Conservation (phyloP, 2,113 vertebrate genomes). For the Proteles cristata region DNA sequence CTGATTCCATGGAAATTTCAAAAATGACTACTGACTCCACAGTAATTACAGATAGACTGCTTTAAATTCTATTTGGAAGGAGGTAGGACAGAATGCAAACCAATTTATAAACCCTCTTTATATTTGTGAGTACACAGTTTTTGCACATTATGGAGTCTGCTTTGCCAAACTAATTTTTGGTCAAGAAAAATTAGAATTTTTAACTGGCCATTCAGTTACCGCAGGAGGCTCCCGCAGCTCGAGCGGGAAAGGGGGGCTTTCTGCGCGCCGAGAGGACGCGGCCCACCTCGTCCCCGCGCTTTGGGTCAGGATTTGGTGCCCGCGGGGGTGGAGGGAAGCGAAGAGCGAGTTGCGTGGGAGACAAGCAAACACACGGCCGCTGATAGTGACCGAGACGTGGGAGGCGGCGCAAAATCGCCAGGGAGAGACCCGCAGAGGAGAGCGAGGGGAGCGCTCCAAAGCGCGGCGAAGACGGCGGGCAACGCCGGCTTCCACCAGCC, state of each 20-base stretch:
- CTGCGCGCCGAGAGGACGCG: neutral
- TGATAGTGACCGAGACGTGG: accelerated
- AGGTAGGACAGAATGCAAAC: neutral
- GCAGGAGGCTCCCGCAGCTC: neutral
- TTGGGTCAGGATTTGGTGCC: neutral
- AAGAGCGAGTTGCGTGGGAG: neutral
- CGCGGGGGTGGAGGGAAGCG: neutral
- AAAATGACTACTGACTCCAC: neutral
- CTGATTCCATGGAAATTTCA: neutral
- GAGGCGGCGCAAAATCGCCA: too few species aligned
- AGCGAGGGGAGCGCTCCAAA: too few species aligned
- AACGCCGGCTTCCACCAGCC: neutral
- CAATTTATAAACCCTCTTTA: neutral
- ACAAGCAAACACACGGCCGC: accelerated
- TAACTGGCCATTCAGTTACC: neutral
- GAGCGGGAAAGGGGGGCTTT: neutral
- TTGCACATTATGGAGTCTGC: neutral
- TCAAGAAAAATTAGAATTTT: neutral
- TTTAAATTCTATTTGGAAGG: slow-evolving; percentile 17
- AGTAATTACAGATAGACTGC: neutral
- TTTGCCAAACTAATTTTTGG: neutral
- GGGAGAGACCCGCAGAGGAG: neutral
- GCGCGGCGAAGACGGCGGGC: accelerated
- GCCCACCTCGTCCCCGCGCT: neutral
- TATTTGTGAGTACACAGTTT: neutral